Percentiles rank a stretch among this genome's conserved stretches.
phyloP scores from a whole-genome alignment of 2,113 vertebrate species.

The Picathartes gymnocephalus region DNA sequence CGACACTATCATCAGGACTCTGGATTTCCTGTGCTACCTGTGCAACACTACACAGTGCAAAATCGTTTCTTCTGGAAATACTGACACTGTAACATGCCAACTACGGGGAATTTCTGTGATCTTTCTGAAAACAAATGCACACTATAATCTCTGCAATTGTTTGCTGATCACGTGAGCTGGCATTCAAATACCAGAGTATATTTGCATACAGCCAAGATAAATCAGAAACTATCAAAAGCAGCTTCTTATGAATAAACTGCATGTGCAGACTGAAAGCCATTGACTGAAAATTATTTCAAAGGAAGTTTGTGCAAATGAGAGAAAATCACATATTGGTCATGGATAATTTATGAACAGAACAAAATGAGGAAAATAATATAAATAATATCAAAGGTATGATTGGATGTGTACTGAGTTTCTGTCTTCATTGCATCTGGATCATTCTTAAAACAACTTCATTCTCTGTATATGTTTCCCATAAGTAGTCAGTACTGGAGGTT shows the following conservation, averaged over 20 bases:
- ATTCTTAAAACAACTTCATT: background rate
- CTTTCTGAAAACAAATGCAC: background rate
- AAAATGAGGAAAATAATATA: background rate
- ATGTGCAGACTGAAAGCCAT: background rate
- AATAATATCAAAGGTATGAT: background rate
- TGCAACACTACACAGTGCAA: background rate
- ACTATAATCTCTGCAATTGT: background rate
- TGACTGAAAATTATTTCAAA: background rate
- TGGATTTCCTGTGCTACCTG: background rate
- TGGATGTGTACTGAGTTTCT: background rate
- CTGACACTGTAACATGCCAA: background rate
- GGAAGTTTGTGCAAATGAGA: background rate
- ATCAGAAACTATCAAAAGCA: background rate
- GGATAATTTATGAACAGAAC: background rate
- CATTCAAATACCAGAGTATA: background rate
- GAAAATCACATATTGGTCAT: background rate
- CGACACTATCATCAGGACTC: background rate
- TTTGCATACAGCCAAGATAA: background rate
- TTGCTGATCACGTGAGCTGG: background rate
- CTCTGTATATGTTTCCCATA: background rate
- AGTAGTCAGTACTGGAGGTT: background rate
- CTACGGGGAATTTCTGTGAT: rapidly evolving
- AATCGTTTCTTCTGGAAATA: background rate
- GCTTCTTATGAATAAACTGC: background rate
- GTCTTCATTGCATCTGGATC: background rate